Base-by-base conservation (phyloP, 1,140 invertebrate genomes). In the Copidosoma floridanum region DNA sequence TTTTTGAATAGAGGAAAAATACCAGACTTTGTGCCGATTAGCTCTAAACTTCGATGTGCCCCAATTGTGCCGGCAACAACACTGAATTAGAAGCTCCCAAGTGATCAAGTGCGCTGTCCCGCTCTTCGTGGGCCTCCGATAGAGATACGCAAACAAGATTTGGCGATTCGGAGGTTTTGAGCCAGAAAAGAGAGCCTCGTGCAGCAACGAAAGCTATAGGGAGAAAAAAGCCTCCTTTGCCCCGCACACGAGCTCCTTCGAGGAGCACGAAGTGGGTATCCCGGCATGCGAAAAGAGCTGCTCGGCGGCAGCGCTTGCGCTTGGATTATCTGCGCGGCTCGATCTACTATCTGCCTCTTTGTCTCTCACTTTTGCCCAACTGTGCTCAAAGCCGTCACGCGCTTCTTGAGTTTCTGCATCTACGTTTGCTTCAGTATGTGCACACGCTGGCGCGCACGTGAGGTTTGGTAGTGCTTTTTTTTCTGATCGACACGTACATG, bases 261-360 rank as follows among this genome's bases (percentile, higher is more conserved):
- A 21, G 32, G 44, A 41, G 23, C 32, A 52, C 29, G 48, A 59
- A 59, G n/a, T n/a, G n/a, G n/a, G n/a, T n/a, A 52, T 52, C 57
- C 29, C 57, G 27, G 48, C 57, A n/a, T 12, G 57, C 21, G 29
- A 53, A 59, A 59, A 59, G 57, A 46, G 48, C 48, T 37, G n/a
- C 27, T 20, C 44, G 23, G 41, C 38, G 46, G 35, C n/a, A n/a
- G n/a, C 27, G 27, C 47, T 2, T 29, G 21, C 47, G 12, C 27
- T 26, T 11, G 27, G 29, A 32, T 46, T 52, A 59, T 44, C 48
- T 52, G n/a, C 29, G 29, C 16, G 23, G 38, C 29, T 53, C 48
- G 29, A 59, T 59, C n/a, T n/a, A n/a, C n/a, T n/a, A n/a, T n/a
- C n/a, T n/a, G n/a, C n/a, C n/a, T n/a, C n/a, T n/a, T n/a, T n/a